Evolutionary conservation across 2,888 invertebrate species (phyloP).

Genomic region (Clitarchus hookeri): DNA sequence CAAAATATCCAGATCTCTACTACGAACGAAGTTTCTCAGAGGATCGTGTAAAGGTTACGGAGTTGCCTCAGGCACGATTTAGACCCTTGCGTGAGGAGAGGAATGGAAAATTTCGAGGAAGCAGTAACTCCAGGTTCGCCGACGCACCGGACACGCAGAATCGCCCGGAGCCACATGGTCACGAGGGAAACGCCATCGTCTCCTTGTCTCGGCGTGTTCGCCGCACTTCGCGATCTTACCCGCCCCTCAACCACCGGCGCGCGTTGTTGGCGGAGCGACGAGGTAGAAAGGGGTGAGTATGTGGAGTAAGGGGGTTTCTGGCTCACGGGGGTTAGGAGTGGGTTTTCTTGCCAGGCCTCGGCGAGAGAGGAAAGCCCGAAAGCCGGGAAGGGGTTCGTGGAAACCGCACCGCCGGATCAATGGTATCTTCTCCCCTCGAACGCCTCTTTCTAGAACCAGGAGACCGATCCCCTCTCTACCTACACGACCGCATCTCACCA

Average conservation of each 20-base stretch:
- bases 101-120: not conserved
- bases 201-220: not conserved
- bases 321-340: not conserved
- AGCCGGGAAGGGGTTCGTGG: not conserved
- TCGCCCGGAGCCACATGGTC: not conserved
- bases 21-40: no score
- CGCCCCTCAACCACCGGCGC: not conserved
- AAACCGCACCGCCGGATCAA: not conserved
- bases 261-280: not conserved
- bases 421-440: not conserved
- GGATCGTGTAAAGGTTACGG: no score
- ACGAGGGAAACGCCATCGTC: no score
- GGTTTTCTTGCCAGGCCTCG: not conserved
- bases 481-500: not conserved
- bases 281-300: not conserved
- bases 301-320: not conserved
- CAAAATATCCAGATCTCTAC: no score
- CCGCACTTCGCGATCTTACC: not conserved
- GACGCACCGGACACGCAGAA: not conserved
- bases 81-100: not conserved
- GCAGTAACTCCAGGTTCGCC: not conserved
- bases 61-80: no score
- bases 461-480: not conserved
- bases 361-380: not conserved
- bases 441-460: not conserved